A percentile compares a stretch with the other conserved stretches of the same genome.
Conservation (phyloP, 2,888 invertebrate genomes). For the Drosophila peninsularis region DNA sequence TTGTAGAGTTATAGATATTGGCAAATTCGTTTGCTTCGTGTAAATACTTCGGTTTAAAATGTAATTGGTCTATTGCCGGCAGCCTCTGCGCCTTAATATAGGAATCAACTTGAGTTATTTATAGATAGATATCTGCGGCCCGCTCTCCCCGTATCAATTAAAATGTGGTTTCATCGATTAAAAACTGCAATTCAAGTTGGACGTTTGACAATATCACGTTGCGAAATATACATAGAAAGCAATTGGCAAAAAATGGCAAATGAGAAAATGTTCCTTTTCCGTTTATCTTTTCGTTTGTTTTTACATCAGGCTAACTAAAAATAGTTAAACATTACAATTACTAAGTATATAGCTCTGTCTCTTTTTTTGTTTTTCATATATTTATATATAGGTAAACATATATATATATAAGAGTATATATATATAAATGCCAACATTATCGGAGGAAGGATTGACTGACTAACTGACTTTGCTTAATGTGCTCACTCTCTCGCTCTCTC, state of each 20-base stretch:
- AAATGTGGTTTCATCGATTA: constrained; percentile 40
- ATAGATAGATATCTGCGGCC: constrained; percentile 16
- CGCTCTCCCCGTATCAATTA: constrained; percentile 15
- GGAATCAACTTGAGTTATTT: constrained; percentile 67
- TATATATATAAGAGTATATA: constrained; percentile 38
- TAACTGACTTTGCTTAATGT: constrained; percentile 58
- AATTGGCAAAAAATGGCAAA: constrained; percentile 64
- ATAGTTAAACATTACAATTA: constrained; percentile 58
- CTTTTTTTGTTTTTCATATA: background rate
- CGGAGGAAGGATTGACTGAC: constrained; percentile 82
- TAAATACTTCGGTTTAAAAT: constrained; percentile 57
- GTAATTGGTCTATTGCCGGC: constrained; percentile 74
- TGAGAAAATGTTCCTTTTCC: constrained; percentile 16
- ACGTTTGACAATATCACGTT: constrained; percentile 80
- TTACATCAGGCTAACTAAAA: constrained; percentile 68
- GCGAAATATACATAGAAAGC: constrained; percentile 63
- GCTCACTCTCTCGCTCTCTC: constrained; percentile 10
- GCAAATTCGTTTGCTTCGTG: constrained; percentile 47
- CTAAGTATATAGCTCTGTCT: constrained; percentile 54
- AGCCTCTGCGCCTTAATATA: constrained; percentile 63
- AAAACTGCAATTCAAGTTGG: constrained; percentile 76
- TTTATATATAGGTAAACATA: constrained; percentile 31
- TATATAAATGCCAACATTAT: constrained; percentile 82
- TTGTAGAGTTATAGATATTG: constrained; percentile 41
- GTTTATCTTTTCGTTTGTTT: background rate